Evolutionary conservation across 2,113 vertebrate genomes (phyloP), one percentile per base, ranked within the genome.

Genomic region (Crotalus viridis): DNA sequence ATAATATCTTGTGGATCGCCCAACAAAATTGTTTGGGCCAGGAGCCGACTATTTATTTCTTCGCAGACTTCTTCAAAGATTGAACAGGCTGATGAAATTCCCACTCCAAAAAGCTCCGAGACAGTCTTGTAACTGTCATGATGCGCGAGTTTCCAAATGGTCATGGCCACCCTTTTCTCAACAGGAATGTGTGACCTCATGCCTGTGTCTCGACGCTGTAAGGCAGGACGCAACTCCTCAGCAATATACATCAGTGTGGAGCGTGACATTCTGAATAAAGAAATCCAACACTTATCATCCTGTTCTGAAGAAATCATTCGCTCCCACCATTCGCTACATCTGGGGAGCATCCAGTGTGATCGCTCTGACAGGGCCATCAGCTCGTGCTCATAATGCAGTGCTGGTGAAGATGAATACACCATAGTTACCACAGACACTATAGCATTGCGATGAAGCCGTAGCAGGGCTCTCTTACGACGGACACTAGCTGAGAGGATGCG

Each of bases 261-360:
- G 33, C 92, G 88, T 19, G 81, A 88, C 57, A 92, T 90, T 33
- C 90, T 33, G 46, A 88, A 93, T 87, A 93, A 28, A 56, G 59
- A 94, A 39, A 88, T 94, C 48, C 89, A 28, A 51, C 91, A n/a
- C 87, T 51, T 94, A 28, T 90, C 88, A 86, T 59, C 91, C 92
- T 61, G 74, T n/a, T 87, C 69, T 0, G 39, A 88, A 55, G 81
- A 87, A 10, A 81, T 88, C 55, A 88, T 91, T 59, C 92, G 56
- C 56, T 88, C 69, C 56, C 92, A 96, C 97, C 15, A 97, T 88
- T 93, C 97, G 97, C n/a, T 95, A 95, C 94, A 93, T 61, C 92
- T 61, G 5, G 92, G 92, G 43, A 93, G 92, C 89, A 93, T 93
- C 92, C 92, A 93, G 56, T 93, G 92, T 0, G 92, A 93, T 13